Evolutionary conservation across 1,140 invertebrate genomes (phyloP).

Genomic region (Geopemphigus sp.): DNA sequence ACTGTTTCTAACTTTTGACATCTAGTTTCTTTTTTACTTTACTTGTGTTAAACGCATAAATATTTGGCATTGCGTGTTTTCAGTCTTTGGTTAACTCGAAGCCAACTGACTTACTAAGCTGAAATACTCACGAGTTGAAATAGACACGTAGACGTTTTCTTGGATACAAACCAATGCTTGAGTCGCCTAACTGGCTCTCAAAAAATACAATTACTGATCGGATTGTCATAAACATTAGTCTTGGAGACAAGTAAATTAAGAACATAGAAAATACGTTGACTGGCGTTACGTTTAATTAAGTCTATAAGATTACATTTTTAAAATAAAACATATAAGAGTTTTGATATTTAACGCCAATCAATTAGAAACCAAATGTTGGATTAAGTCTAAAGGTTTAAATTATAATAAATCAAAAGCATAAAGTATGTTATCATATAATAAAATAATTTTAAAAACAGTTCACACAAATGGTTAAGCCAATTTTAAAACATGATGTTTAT

Average conservation of each 20-base stretch:
- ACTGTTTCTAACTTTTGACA: conserved; percentile 3
- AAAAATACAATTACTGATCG: conserved; percentile 40
- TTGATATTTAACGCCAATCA: no score
- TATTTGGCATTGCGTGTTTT: conserved; percentile 34
- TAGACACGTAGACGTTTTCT: conserved; percentile 36
- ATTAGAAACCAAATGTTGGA: no score
- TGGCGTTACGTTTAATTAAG: not conserved
- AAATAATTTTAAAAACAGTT: no score
- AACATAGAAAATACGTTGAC: not conserved
- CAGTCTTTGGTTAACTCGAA: conserved; percentile 8
- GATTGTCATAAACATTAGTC: conserved; percentile 4
- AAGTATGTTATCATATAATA: no score
- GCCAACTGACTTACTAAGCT: conserved; percentile 20
- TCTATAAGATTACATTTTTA: no score
- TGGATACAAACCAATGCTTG: conserved; percentile 36
- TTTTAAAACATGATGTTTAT: no score
- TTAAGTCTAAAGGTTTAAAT: no score
- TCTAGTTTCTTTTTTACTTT: not conserved
- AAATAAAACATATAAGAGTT: no score
- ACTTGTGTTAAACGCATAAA: not conserved
- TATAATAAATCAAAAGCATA: no score
- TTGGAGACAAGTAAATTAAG: conserved; percentile 20
- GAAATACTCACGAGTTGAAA: not conserved
- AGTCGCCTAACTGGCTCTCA: conserved; percentile 42
- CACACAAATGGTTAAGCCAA: no score